A percentile compares a stretch with the other conserved stretches of the same genome.
phyloP scores from a whole-genome alignment of 2,888 invertebrate species.

The Campopleginae sp. region DNA sequence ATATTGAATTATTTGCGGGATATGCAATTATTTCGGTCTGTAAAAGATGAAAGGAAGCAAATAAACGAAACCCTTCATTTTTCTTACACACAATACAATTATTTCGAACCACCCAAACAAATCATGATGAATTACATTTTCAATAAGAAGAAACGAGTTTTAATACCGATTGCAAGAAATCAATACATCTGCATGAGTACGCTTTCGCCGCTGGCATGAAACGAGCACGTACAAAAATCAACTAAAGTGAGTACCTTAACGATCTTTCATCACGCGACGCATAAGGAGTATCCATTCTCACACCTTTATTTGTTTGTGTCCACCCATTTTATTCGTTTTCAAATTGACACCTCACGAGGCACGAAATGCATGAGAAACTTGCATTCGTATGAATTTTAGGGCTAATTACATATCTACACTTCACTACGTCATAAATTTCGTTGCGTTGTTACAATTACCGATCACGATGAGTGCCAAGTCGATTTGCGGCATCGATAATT shows the following conservation, averaged over 20 bases:
- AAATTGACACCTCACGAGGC: slow-evolving; percentile 77
- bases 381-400: not conserved
- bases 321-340: slow-evolving; percentile 64
- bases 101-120: slow-evolving; percentile 14
- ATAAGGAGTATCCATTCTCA: slow-evolving; percentile 75
- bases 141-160: slow-evolving; percentile 36
- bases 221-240: slow-evolving; percentile 64
- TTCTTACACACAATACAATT: slow-evolving; percentile 53
- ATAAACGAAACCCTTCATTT: slow-evolving; percentile 43
- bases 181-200: slow-evolving; percentile 52
- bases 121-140: slow-evolving; percentile 5
- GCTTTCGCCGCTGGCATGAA: slow-evolving; percentile 50
- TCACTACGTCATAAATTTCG: not conserved
- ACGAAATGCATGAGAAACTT: slow-evolving; percentile 52
- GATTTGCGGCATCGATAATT: too few species aligned
- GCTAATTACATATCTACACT: not conserved
- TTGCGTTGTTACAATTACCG: too few species aligned
- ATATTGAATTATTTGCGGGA: slow-evolving; percentile 58
- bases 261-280: slow-evolving; percentile 81
- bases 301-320: slow-evolving; percentile 36
- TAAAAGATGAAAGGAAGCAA: not conserved
- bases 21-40: slow-evolving; percentile 33
- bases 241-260: slow-evolving; percentile 74
- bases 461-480: too few species aligned
- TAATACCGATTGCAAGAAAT: slow-evolving; percentile 42